Base-by-base conservation (phyloP, 2,113 vertebrate genomes). In the Sturnus vulgaris region DNA sequence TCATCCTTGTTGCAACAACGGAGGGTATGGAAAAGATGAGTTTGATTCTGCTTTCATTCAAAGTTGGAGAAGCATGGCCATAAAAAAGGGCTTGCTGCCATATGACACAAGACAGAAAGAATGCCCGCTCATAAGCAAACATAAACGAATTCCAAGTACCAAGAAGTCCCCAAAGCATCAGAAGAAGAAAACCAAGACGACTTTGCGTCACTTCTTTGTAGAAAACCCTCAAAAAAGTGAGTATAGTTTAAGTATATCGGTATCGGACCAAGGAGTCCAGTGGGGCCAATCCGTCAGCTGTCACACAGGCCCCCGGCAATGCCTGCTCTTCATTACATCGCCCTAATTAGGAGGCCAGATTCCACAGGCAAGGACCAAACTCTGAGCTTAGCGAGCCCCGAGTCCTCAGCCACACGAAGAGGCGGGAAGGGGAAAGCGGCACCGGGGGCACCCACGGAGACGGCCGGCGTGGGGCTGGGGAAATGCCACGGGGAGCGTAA, bases 261-360 rank as follows among this genome's bases (percentile, higher is more conserved):
- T 1, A 35, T 3, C 2, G 1, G 16, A 55, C 18, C 25, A 56
- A 30, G 25, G n/a, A 73, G 13, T 11, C 46, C 9, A 7, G 0
- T 0, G 37, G 2, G 9, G 24, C 27, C 39, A 37, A 28, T 24
- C 12, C 11, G 7, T 8, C 40, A 57, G 11, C 5, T 18, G 27
- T 13, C 81, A 33, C 1, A 1, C 0, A 28, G 53, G 27, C 44
- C 22, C 31, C 42, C 2, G 12, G 8, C 49, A 24, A 31, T 0
- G 49, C 7, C 70, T 39, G 60, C 64, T 40, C 65, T 42, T 40
- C 69, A 61, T n/a, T 30, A 4, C 66, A 27, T 0, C 6, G 1
- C 39, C 2, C 18, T 22, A 49, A 61, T 61, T 24, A 24, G 9
- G 5, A 30, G 15, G 4, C 50, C 20, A 8, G 8, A 68, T 37